A percentile compares a stretch with the other conserved stretches of the same genome.
Conservation (phyloP, 1,140 invertebrate genomes). For the Nephotettix cincticeps region DNA sequence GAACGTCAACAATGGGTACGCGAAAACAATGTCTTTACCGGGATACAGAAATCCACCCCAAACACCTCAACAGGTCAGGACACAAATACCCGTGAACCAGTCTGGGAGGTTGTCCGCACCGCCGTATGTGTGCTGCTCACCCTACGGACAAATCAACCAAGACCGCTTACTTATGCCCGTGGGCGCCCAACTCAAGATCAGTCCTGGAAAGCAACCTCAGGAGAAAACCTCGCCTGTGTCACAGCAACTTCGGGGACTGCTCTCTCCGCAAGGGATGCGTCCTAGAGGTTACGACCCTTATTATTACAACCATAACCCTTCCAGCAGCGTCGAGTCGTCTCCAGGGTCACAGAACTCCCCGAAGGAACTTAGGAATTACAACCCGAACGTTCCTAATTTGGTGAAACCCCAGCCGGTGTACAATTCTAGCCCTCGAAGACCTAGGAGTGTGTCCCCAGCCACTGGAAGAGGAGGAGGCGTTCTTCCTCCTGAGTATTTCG, state of each 20-base stretch:
- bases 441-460: slow-evolving; percentile 25
- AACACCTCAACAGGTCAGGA: neutral
- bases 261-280: neutral
- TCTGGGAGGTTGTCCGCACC: slow-evolving; percentile 29
- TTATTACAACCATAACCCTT: slow-evolving; percentile 27
- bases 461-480: neutral
- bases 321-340: slow-evolving; percentile 10
- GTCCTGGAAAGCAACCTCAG: neutral
- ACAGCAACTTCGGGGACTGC: slow-evolving; percentile 14
- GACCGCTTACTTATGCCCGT: slow-evolving; percentile 13
- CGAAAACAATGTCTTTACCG: neutral
- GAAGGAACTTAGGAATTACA: neutral
- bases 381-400: neutral
- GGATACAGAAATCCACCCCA: slow-evolving; percentile 18
- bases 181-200: slow-evolving; percentile 1
- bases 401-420: slow-evolving; percentile 28
- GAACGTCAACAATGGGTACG: neutral
- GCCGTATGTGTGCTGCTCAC: slow-evolving; percentile 19
- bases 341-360: slow-evolving; percentile 19
- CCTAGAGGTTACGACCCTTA: neutral
- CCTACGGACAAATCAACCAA: neutral
- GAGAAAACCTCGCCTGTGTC: slow-evolving; percentile 1
- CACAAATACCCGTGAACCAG: slow-evolving; percentile 14
- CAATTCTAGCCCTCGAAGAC: slow-evolving; percentile 25
- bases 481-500: slow-evolving; percentile 18